Evolutionary conservation across 2,113 vertebrate genomes (phyloP).

Genomic region (Panthera uncia): DNA sequence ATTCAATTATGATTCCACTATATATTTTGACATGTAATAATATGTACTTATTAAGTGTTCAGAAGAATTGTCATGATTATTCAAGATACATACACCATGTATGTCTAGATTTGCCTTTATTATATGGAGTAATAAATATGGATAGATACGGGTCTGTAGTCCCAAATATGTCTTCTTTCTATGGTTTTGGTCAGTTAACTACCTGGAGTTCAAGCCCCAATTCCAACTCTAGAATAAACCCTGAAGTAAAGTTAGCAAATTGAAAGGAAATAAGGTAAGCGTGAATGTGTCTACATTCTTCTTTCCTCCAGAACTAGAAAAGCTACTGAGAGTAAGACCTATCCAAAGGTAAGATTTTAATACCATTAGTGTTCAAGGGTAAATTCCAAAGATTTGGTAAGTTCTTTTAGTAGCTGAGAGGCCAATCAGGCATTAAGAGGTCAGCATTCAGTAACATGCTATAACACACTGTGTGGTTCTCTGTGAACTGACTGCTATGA

Average conservation of each 20-base stretch:
- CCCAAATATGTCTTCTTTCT: not conserved
- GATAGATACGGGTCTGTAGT: not conserved
- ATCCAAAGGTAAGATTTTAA: not conserved
- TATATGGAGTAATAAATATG: not conserved
- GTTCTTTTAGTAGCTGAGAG: not conserved
- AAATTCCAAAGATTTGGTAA: not conserved
- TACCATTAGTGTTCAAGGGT: not conserved
- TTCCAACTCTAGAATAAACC: not conserved
- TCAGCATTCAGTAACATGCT: not conserved
- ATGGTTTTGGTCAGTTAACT: not conserved
- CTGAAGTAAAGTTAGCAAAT: not conserved
- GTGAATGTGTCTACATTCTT: not conserved
- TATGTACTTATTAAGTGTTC: not conserved
- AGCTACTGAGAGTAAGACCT: not conserved
- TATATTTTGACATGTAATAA: not conserved
- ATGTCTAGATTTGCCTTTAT: not conserved
- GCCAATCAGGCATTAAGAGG: not conserved
- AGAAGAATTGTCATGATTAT: not conserved
- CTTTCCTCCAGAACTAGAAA: not conserved
- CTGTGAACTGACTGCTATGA: not conserved
- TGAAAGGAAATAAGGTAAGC: constrained; percentile 16
- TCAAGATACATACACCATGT: not conserved
- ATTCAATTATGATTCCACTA: not conserved
- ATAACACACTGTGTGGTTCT: not conserved
- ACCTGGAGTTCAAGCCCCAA: not conserved